Percentiles rank a stretch among this genome's conserved stretches.
These are phyloP conservation scores for Rhinichthys klamathensis DNA, from an alignment of 2,113 vertebrate genomes.

Conservation along the genomic window DNA sequence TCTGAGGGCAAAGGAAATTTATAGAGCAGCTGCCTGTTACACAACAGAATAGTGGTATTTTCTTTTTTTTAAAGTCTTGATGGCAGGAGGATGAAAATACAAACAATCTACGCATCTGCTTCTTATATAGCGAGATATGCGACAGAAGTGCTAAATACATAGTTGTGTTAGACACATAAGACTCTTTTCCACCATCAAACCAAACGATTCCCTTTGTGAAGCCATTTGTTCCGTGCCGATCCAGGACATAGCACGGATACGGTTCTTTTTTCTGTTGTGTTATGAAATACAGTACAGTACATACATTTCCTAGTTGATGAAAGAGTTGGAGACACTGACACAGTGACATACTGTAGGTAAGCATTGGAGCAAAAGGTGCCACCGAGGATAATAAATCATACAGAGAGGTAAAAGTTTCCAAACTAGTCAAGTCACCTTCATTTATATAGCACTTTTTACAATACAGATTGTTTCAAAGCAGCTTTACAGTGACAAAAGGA, in stretches of 20 bases:
- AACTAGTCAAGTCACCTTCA: too few relatives aligned
- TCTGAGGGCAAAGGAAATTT: slow-evolving; percentile 56
- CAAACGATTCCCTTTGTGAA: background rate
- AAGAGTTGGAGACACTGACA: background rate
- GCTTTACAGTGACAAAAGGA: too few relatives aligned
- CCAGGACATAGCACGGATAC: background rate
- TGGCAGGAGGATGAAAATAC: slow-evolving; percentile 13
- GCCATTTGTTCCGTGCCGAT: background rate
- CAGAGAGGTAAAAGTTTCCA: background rate
- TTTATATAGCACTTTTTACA: too few relatives aligned
- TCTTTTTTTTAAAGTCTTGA: slow-evolving; percentile 9
- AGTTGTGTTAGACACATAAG: background rate
- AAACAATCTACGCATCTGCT: slow-evolving; percentile 28
- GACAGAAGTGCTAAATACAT: background rate
- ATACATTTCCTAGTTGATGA: background rate
- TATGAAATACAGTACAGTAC: background rate
- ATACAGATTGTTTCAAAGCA: too few relatives aligned
- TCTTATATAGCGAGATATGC: slow-evolving; percentile 8
- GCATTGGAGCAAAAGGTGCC: background rate
- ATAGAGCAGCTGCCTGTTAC: slow-evolving; percentile 58
- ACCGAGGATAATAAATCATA: background rate
- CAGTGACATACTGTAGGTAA: background rate
- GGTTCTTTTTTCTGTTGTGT: background rate
- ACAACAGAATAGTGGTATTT: slow-evolving; percentile 36
- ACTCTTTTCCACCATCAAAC: background rate